Percentiles rank a stretch among this genome's conserved stretches.
phyloP scores from a whole-genome alignment of 2,113 vertebrate species.

The Pluvianellus socialis region DNA sequence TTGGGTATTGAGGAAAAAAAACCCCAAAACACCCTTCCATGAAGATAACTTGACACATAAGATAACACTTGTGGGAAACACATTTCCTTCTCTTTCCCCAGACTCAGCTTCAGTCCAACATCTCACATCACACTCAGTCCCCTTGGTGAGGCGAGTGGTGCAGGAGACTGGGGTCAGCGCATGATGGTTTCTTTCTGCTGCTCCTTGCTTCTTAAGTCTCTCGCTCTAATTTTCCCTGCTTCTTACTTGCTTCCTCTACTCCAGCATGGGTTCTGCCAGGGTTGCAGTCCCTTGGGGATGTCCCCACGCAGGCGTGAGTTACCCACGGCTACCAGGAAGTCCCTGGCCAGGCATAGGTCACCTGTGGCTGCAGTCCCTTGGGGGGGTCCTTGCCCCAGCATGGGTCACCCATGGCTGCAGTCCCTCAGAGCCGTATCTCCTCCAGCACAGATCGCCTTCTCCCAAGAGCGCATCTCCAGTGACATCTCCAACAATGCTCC shows the following conservation, averaged over 20 bases:
- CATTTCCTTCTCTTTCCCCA: not conserved
- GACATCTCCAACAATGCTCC: not conserved
- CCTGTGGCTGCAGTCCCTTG: not conserved
- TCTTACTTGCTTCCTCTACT: not conserved
- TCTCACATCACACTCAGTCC: no score
- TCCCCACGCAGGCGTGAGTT: not conserved
- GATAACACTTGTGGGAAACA: not conserved
- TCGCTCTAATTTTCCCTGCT: not conserved
- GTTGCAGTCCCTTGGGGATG: no score
- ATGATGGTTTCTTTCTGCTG: not conserved
- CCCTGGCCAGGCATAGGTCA: no score
- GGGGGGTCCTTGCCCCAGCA: not conserved
- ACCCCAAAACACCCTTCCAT: no score
- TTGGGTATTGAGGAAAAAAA: not conserved
- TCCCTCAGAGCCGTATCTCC: not conserved
- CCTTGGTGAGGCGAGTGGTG: not conserved
- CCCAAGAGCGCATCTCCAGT: not conserved
- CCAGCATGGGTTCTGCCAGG: not conserved
- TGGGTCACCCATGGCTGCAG: not conserved
- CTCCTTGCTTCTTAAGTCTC: not conserved
- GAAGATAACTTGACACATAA: not conserved
- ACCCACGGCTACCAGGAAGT: not conserved
- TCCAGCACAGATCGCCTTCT: not conserved
- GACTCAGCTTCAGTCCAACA: not conserved
- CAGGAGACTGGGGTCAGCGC: not conserved